These are phyloP conservation scores for Erebia palarica DNA, from an alignment of 2,888 invertebrate species.

Conservation along the genomic window DNA sequence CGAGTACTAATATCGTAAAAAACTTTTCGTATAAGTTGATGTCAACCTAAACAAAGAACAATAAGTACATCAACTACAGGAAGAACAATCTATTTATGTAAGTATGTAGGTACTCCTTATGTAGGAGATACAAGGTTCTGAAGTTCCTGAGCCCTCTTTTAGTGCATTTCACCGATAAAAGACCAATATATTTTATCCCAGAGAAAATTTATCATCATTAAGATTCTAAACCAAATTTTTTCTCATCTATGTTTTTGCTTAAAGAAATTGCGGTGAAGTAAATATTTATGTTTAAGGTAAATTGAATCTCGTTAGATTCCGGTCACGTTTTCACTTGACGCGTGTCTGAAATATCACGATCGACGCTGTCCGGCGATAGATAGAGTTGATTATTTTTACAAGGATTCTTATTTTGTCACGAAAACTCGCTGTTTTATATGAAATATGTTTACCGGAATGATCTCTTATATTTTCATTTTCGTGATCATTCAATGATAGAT, in stretches of 20 bases:
- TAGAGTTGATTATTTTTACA: conserved; percentile 10
- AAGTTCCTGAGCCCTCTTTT: no score
- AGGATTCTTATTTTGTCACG: conserved; percentile 2
- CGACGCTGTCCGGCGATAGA: neutral
- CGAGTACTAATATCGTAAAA: neutral
- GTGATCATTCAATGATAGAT: no score
- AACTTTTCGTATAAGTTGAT: no score
- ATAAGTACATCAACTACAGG: no score
- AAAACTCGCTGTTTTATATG: neutral
- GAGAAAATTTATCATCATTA: no score
- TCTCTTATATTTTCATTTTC: neutral
- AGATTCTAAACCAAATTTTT: neutral
- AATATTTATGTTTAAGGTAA: conserved; percentile 27
- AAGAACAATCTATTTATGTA: no score
- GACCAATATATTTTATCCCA: no score
- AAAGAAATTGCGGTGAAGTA: neutral
- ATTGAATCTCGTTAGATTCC: conserved; percentile 33
- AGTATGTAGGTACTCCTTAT: no score
- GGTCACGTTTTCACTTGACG: conserved; percentile 24
- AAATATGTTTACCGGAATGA: neutral
- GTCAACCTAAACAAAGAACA: no score
- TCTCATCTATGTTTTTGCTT: neutral
- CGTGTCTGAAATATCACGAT: conserved; percentile 27
- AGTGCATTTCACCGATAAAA: no score
- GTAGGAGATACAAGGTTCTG: no score